Conservation (phyloP, 2,797 vertebrate species). For the Myotis daubentonii region DNA sequence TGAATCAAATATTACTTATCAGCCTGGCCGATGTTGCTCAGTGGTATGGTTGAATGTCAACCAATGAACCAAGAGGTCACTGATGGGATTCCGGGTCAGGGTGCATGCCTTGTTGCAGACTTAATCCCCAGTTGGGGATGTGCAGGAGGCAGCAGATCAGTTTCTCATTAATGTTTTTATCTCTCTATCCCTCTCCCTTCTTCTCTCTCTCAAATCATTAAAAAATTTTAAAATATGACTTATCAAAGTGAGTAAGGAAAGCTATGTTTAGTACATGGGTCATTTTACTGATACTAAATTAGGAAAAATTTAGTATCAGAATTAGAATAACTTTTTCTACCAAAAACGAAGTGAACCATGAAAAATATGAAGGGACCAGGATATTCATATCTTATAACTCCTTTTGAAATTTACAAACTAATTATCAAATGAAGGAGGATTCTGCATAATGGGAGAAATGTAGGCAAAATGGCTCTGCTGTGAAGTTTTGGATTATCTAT, state of each 20-base stretch:
- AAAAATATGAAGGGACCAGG: constrained; percentile 20
- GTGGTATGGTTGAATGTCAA: too few relatives aligned
- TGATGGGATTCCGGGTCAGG: too few relatives aligned
- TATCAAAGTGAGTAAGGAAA: neutral
- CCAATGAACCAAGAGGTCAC: too few relatives aligned
- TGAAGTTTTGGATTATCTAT: neutral
- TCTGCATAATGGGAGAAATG: neutral
- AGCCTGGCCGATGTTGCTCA: too few relatives aligned
- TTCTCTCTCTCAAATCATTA: too few relatives aligned
- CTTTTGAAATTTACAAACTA: neutral
- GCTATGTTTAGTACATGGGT: neutral
- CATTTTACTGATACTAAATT: neutral
- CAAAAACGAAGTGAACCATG: constrained; percentile 37
- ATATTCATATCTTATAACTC: neutral
- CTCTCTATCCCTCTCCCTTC: too few relatives aligned
- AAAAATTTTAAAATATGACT: too few relatives aligned
- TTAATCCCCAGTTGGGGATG: too few relatives aligned
- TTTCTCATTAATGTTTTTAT: too few relatives aligned
- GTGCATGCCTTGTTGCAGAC: too few relatives aligned
- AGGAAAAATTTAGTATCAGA: neutral
- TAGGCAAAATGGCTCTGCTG: neutral
- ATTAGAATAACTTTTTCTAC: neutral
- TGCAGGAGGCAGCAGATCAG: too few relatives aligned
- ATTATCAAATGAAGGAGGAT: neutral
- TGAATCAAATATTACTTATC: neutral